These are phyloP conservation scores for Aporophyla lueneburgensis DNA, from an alignment of 2,888 invertebrate genomes.

Conservation along the genomic window DNA sequence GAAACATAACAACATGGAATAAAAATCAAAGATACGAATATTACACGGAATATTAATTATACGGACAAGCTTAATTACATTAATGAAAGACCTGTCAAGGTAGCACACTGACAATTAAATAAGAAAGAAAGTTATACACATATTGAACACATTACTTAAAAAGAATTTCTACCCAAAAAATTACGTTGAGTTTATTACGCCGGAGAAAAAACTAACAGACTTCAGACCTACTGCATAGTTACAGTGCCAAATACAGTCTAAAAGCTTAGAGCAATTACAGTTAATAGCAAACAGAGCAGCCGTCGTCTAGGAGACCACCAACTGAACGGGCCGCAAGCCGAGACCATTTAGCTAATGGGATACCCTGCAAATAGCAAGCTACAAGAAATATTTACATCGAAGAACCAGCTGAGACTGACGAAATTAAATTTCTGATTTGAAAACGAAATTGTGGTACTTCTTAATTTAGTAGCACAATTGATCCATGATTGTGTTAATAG, in stretches of 20 bases:
- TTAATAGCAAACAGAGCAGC: slow-evolving; percentile 46
- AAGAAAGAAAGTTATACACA: background rate
- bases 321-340: slow-evolving; percentile 22
- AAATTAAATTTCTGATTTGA: slow-evolving; percentile 37
- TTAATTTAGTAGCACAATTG: slow-evolving; percentile 2
- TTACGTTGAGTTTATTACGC: background rate
- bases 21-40: background rate
- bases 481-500: background rate
- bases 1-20: background rate
- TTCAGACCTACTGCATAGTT: slow-evolving; percentile 7
- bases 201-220: slow-evolving; percentile 18
- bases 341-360: slow-evolving; percentile 55
- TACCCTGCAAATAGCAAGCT: slow-evolving; percentile 40
- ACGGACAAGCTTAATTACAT: background rate
- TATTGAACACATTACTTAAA: background rate
- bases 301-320: slow-evolving; percentile 49
- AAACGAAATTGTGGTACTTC: slow-evolving; percentile 18
- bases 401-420: slow-evolving; percentile 1
- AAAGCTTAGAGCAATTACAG: slow-evolving; percentile 52
- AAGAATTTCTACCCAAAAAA: background rate
- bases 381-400: slow-evolving; percentile 41
- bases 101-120: background rate
- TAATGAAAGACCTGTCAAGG: background rate
- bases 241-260: slow-evolving; percentile 22
- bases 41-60: too few relatives aligned